phyloP scores from a whole-genome alignment of 2,888 invertebrate genomes.

The Prosopocoilus inquinatus region DNA sequence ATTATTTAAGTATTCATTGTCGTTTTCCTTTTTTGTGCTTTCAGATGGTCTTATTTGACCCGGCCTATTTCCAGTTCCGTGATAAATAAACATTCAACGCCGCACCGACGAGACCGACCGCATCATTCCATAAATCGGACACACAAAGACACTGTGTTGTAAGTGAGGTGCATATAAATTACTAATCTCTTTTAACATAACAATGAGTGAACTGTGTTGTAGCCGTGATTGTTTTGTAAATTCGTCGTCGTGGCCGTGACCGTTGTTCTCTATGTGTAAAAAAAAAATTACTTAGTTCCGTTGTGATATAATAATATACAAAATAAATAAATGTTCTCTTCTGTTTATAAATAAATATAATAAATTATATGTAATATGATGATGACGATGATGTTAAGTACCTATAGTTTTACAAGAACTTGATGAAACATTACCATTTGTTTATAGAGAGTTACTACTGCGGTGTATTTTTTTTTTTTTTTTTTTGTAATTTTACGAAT shows the following conservation, averaged over 20 bases:
- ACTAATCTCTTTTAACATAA: slow-evolving; percentile 11
- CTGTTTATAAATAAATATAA: background rate
- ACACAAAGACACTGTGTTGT: slow-evolving; percentile 14
- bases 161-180: slow-evolving; percentile 16
- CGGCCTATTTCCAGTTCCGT: slow-evolving; percentile 14
- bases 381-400: too few species aligned
- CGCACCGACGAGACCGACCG: slow-evolving; percentile 14
- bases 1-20: too few species aligned
- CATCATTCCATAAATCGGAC: slow-evolving; percentile 20
- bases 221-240: slow-evolving; percentile 18
- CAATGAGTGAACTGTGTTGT: slow-evolving; percentile 19
- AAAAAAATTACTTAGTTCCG: slow-evolving; percentile 10
- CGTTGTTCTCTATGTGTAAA: slow-evolving; percentile 11
- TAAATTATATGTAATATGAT: too few species aligned
- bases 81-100: slow-evolving; percentile 18
- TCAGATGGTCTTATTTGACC: slow-evolving; percentile 5
- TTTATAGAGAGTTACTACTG: background rate
- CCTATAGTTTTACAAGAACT: too few species aligned
- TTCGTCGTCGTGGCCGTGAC: background rate
- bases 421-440: background rate
- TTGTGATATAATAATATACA: slow-evolving; percentile 11
- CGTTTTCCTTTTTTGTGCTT: background rate
- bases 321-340: background rate
- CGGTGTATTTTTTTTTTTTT: background rate
- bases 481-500: background rate